Evolutionary conservation across 1,140 invertebrate species (phyloP).

Genomic region (Dinoponera quadriceps): DNA sequence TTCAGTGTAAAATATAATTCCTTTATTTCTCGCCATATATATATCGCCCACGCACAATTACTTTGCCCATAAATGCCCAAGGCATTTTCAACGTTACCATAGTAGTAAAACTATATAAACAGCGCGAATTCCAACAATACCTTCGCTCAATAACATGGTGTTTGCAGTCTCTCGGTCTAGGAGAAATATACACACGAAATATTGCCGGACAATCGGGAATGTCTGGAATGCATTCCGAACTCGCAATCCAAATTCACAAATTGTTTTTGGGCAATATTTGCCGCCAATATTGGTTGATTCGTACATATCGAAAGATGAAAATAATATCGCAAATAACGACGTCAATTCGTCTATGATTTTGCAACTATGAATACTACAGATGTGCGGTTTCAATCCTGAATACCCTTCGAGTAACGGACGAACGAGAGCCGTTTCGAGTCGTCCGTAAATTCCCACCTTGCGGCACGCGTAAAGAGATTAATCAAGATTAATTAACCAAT

Average conservation of each 20-base stretch:
- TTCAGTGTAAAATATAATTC: neutral
- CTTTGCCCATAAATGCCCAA: neutral
- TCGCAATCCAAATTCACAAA: constrained; percentile 25
- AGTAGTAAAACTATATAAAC: constrained; percentile 42
- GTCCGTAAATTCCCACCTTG: no score
- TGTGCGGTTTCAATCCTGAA: no score
- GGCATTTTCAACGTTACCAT: constrained; percentile 30
- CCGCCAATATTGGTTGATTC: neutral
- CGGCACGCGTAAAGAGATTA: no score
- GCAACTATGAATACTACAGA: neutral
- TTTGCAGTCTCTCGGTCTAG: neutral
- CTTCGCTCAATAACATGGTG: constrained; percentile 32
- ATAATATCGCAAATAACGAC: neutral
- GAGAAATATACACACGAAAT: constrained; percentile 35
- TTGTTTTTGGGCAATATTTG: constrained; percentile 24
- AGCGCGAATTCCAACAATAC: constrained; percentile 36
- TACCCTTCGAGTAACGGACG: no score
- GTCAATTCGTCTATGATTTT: neutral
- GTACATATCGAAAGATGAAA: neutral
- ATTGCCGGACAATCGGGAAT: constrained; percentile 1
- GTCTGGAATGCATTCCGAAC: constrained; percentile 15
- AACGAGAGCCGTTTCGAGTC: no score
- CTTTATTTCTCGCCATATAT: neutral
- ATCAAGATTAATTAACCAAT: no score
- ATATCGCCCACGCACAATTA: constrained; percentile 8